A percentile compares a stretch with the other conserved stretches of the same genome.
Conservation (phyloP, 2,888 invertebrate species). For the Anorthoa munda region DNA sequence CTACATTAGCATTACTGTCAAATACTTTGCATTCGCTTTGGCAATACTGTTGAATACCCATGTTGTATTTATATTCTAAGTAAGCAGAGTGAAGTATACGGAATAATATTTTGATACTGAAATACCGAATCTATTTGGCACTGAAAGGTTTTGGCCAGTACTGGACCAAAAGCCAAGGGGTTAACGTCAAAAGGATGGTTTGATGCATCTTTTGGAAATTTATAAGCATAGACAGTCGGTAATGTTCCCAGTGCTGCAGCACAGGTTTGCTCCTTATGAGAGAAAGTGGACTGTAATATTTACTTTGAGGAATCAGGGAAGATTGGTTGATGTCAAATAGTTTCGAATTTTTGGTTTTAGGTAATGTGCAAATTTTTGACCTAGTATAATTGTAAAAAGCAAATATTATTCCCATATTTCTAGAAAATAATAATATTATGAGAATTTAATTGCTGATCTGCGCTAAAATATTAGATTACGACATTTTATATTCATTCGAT, state of each 20-base stretch:
- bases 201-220: neutral
- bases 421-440: too few species aligned
- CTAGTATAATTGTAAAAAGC: too few species aligned
- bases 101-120: constrained; percentile 19
- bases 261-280: too few species aligned
- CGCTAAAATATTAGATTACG: neutral
- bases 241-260: too few species aligned
- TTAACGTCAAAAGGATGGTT: neutral
- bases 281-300: too few species aligned
- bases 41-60: constrained; percentile 54
- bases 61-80: constrained; percentile 49
- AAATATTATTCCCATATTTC: too few species aligned
- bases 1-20: constrained; percentile 61
- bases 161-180: neutral
- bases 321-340: too few species aligned
- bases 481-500: constrained; percentile 14
- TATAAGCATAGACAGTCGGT: neutral
- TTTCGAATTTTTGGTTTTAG: too few species aligned
- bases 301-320: too few species aligned
- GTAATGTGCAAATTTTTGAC: too few species aligned
- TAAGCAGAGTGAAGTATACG: constrained; percentile 14
- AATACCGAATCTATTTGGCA: neutral
- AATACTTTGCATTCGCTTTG: constrained; percentile 62
- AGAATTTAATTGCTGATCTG: neutral
- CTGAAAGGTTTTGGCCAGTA: constrained; percentile 21